Percentiles rank a stretch among this genome's conserved stretches.
phyloP scores from a whole-genome alignment of 30 jellyfish, hydroid and myxozoan genomes.

The Phacellophora camtschatica region DNA sequence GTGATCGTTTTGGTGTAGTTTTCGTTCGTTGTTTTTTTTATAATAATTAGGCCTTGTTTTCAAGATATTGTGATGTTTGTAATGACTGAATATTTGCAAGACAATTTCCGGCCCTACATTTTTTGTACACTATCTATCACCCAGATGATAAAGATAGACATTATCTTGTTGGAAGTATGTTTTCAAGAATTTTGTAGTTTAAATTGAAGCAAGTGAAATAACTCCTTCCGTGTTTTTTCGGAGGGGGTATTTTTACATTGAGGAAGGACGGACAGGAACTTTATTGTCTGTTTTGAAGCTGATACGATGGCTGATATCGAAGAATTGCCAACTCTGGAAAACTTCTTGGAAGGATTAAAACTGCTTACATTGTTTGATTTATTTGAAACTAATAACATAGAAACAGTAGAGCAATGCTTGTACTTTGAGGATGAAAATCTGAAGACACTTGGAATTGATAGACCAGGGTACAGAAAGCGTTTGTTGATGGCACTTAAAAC shows the following conservation, averaged over 20 bases:
- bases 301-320: background rate
- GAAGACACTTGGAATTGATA: slow-evolving; percentile 68
- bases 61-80: too few relatives aligned
- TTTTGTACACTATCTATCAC: too few relatives aligned
- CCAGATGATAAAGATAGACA: too few relatives aligned
- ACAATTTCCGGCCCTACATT: too few relatives aligned
- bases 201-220: background rate
- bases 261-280: background rate
- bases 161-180: too few relatives aligned
- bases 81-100: too few relatives aligned
- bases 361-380: slow-evolving; percentile 23
- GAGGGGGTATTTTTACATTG: background rate
- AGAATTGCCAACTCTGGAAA: slow-evolving; percentile 27
- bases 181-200: background rate
- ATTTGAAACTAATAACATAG: slow-evolving; percentile 12
- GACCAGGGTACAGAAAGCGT: slow-evolving; percentile 82
- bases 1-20: too few relatives aligned
- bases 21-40: too few relatives aligned
- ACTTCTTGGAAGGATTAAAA: slow-evolving; percentile 48
- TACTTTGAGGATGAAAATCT: slow-evolving; percentile 35
- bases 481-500: slow-evolving; percentile 50
- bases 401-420: slow-evolving; percentile 7
- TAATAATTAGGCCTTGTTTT: too few relatives aligned
- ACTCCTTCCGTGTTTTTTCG: slow-evolving; percentile 49
- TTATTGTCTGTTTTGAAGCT: too few relatives aligned